phyloP scores from a whole-genome alignment of 2,888 invertebrate genomes.

The Caenorhabditis drosophilae region DNA sequence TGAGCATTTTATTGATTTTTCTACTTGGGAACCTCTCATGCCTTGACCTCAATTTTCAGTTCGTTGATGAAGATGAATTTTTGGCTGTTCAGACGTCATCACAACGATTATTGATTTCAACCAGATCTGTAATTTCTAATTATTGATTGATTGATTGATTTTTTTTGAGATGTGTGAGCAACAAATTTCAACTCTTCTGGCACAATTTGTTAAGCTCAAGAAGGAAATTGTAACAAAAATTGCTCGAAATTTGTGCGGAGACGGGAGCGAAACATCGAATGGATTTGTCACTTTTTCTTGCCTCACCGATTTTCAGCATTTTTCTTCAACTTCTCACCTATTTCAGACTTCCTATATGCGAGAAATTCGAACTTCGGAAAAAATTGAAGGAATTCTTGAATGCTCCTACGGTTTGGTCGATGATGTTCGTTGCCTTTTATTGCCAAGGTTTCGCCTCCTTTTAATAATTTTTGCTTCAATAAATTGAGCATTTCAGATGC shows the following conservation, averaged over 20 bases:
- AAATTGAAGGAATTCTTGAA: conserved; percentile 40
- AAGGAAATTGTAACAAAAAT: conserved; percentile 12
- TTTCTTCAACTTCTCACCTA: too few species aligned
- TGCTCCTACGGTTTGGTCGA: conserved; percentile 30
- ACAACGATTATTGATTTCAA: conserved; percentile 14
- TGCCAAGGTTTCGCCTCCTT: conserved; percentile 42
- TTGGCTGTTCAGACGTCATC: conserved; percentile 14
- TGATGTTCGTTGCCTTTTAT: conserved; percentile 31
- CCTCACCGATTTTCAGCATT: too few species aligned
- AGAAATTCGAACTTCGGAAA: conserved; percentile 31
- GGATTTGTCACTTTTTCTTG: conserved; percentile 26
- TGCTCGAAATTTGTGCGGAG: conserved; percentile 22
- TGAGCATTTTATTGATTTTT: neutral
- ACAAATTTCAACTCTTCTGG: conserved; percentile 15
- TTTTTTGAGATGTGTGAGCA: conserved; percentile 24
- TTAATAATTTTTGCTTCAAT: too few species aligned
- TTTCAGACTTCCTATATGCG: conserved; percentile 42
- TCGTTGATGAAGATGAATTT: conserved; percentile 10
- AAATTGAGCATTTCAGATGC: too few species aligned
- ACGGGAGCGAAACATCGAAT: conserved; percentile 10
- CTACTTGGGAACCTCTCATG: neutral
- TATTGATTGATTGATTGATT: too few species aligned
- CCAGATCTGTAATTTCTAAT: too few species aligned
- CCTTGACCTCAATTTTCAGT: conserved; percentile 17
- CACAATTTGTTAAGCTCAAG: conserved; percentile 15